phyloP scores from a whole-genome alignment of 2,797 vertebrate species.

The Gymnodraco acuticeps region DNA sequence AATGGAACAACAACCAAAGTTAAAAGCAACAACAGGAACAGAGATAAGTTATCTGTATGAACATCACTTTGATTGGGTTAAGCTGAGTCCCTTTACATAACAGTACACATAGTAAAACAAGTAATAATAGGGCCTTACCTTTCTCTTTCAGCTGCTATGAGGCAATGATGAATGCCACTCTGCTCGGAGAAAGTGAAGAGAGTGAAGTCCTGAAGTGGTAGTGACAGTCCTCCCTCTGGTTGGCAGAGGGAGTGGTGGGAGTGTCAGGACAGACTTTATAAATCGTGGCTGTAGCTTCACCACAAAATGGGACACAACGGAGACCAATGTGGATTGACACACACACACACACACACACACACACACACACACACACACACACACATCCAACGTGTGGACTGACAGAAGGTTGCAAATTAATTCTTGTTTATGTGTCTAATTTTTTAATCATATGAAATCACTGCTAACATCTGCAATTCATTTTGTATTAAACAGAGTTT shows the following conservation, averaged over 20 bases:
- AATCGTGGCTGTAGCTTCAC: slow-evolving; percentile 40
- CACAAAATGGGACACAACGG: slow-evolving; percentile 34
- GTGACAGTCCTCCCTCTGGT: slow-evolving; percentile 62
- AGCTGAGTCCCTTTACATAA: not conserved
- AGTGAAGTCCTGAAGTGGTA: slow-evolving; percentile 35
- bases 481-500: not conserved
- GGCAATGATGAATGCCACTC: slow-evolving; percentile 46
- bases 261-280: slow-evolving; percentile 58
- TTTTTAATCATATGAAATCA: not conserved
- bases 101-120: not conserved
- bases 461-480: not conserved
- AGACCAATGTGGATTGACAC: slow-evolving; percentile 17
- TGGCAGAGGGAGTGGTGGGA: slow-evolving; percentile 66
- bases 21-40: not conserved
- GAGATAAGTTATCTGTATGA: not conserved
- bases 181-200: slow-evolving; percentile 45
- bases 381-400: not conserved
- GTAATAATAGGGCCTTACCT: slow-evolving; percentile 55
- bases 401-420: slow-evolving; percentile 16
- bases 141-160: slow-evolving; percentile 30
- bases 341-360: slow-evolving; percentile 7
- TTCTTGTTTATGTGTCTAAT: slow-evolving; percentile 3
- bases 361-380: not conserved
- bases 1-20: not conserved
- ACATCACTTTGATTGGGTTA: not conserved